A percentile compares a stretch with the other conserved stretches of the same genome.
Evolutionary conservation across 2,888 invertebrate genomes (phyloP).

Genomic region (Notodonta ziczac): DNA sequence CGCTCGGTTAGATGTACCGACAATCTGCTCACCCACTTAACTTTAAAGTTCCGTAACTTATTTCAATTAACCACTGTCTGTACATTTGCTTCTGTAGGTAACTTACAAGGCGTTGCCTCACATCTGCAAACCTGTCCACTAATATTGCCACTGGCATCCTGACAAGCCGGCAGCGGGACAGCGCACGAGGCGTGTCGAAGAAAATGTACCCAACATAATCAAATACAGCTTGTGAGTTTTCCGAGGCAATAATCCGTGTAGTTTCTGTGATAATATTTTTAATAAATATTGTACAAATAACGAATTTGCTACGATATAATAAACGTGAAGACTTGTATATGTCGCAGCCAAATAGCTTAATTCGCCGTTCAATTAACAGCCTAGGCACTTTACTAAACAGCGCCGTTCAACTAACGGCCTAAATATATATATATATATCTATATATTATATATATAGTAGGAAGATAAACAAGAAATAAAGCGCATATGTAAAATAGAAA

Average conservation of each 20-base stretch:
- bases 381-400: no score
- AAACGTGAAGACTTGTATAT: background rate
- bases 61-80: no score
- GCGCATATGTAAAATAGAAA: background rate
- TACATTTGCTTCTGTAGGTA: background rate
- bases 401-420: no score
- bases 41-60: no score
- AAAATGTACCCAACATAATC: background rate
- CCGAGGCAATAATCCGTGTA: background rate
- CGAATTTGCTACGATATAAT: background rate
- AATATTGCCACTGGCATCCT: background rate
- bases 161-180: background rate
- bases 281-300: conserved; percentile 1
- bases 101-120: background rate
- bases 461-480: no score
- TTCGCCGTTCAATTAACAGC: no score
- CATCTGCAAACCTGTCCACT: background rate
- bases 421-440: no score
- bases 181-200: background rate
- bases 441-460: no score
- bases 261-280: background rate
- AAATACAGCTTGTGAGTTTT: background rate
- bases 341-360: no score
- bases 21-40: no score
- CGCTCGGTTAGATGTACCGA: no score